Evolutionary conservation across 2,113 vertebrate genomes (phyloP).

Genomic region (Catagonus wagneri): DNA sequence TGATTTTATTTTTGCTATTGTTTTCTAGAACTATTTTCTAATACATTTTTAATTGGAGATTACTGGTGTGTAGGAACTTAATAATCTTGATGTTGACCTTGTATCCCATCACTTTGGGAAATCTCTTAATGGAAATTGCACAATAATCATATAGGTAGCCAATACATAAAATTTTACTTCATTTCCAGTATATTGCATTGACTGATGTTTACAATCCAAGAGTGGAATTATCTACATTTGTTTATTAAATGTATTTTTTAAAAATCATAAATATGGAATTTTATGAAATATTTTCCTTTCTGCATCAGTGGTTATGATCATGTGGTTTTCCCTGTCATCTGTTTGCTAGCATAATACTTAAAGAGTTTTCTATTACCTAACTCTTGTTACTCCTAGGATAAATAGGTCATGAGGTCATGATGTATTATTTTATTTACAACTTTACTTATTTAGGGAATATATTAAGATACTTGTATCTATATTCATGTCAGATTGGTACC

Average conservation of each 20-base stretch:
- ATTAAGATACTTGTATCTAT: background rate
- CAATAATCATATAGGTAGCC: background rate
- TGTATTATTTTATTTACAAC: background rate
- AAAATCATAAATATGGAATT: background rate
- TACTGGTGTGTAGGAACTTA: background rate
- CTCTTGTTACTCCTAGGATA: background rate
- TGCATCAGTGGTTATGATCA: background rate
- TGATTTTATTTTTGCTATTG: background rate
- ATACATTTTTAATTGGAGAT: background rate
- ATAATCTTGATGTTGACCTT: constrained; percentile 33
- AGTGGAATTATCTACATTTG: background rate
- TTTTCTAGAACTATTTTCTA: background rate
- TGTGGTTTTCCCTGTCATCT: background rate
- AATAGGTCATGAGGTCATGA: constrained; percentile 6
- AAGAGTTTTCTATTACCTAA: background rate
- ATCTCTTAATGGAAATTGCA: background rate
- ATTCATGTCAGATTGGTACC: background rate
- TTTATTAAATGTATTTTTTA: background rate
- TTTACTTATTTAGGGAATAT: constrained; percentile 33
- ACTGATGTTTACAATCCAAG: background rate
- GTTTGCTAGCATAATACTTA: background rate
- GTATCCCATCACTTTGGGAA: background rate
- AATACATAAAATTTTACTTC: background rate
- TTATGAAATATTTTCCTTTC: constrained; percentile 15
- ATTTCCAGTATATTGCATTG: background rate